Evolutionary conservation across 2,113 vertebrate species (phyloP).

Genomic region (Labeo rohita): DNA sequence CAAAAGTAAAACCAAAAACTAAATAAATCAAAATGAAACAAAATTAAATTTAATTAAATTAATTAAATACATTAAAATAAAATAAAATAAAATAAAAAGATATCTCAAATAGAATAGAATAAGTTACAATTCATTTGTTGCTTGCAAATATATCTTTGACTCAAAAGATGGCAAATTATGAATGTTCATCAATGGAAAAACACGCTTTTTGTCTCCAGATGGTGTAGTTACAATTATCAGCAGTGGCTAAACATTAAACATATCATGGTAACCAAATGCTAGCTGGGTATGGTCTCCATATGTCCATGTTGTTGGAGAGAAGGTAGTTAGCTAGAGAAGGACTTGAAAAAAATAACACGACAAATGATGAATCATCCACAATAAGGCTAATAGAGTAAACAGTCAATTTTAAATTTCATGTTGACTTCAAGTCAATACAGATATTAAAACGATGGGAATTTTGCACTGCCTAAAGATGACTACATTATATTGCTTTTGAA

Average conservation of each 20-base stretch:
- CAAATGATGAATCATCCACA: not conserved
- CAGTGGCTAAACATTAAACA: not conserved
- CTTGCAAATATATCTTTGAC: not conserved
- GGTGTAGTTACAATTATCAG: not conserved
- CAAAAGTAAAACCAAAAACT: too few species aligned
- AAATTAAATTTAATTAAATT: not conserved
- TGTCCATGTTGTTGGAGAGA: not conserved
- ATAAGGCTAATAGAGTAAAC: not conserved
- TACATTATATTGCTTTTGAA: not conserved
- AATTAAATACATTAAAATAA: not conserved
- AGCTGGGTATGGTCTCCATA: not conserved
- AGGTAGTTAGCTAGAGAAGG: too few species aligned
- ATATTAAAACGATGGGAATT: not conserved
- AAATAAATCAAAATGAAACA: not conserved
- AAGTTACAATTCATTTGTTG: not conserved
- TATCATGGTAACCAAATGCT: too few species aligned
- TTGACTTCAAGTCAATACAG: not conserved
- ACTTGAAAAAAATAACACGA: not conserved
- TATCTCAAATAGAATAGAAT: not conserved
- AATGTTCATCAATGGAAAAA: not conserved
- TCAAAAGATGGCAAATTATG: not conserved
- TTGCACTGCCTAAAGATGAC: not conserved
- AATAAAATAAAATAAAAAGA: not conserved
- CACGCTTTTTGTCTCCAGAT: not conserved
- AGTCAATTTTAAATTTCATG: not conserved